Base-by-base conservation (phyloP, 2,888 invertebrate genomes). In the Eurytoma californica region DNA sequence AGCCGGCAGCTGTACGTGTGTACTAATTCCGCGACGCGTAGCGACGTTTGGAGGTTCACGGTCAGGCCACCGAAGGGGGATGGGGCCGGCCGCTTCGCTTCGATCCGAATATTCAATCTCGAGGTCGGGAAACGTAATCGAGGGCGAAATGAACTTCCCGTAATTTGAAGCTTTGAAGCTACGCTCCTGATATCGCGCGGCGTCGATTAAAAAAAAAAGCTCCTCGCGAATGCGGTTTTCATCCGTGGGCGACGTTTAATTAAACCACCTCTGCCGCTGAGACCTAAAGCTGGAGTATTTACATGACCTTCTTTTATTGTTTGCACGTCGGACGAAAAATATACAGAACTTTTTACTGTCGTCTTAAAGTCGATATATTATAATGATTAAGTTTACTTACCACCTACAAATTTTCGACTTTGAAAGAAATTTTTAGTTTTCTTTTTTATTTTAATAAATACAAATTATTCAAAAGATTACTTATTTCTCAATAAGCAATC, bases 141-240 rank as follows among this genome's bases (percentile, higher is more conserved):
- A 68, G 68, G 39, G 55, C 60, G 53, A 63, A 75, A 75, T 68
- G 75, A 75, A 68, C 28, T 75, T 75, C 30, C 60, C 12, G 65
- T 18, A 73, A 73, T 73, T 73, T 65, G 55, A 16, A 20, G 47
- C 65, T 39, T 39, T 55, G 16, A 18, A 16, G 53, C 0, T 53
- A 3, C 53, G 53, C 53, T 53, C 49, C 3, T n/a, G 53, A 53
- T n/a, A 53, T 53, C 53, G 16, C 9, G 16, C 53, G 9, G 53
- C 53, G 47, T 18, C 63, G 63, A 63, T 63, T 63, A 63, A 63
- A 63, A 63, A 39, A 63, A 63, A 30, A 30, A 3, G 63, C 18
- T 39, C 18, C 63, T 47, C 57, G 20, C 55, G 39, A 18, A 14
- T n/a, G 53, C 53, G 53, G n/a, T 18, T 13, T n/a, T 18, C 12